Base-by-base conservation (phyloP, 2,888 invertebrate species). In the Xanthia icteritia region DNA sequence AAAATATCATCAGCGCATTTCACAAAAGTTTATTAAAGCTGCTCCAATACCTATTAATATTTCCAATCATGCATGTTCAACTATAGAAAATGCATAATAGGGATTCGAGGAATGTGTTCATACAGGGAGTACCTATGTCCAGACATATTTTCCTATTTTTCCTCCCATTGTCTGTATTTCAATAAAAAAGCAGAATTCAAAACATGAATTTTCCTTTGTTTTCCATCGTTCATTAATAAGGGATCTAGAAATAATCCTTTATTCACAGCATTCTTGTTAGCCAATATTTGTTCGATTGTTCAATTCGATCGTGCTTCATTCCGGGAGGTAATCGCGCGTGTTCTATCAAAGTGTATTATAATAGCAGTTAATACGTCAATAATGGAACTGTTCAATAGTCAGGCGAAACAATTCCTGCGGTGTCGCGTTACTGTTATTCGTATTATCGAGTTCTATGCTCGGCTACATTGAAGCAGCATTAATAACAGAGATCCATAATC, bases 401-500 rank as follows among this genome's bases (percentile, higher is more conserved):
- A 73, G 74, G 78, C 79, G 81, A 89, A 84, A 86, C 82, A 89
- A 85, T 89, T 78, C 76, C 45, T 63, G 69, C 64, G 76, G 63
- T 74, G 82, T 78, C 83, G 74, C 83, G 56, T 81, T 82, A 83
- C 80, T 77, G 80, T 88, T 87, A 87, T 88, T 83, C 85, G 73
- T 68, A 73, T 65, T 79, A 80, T 83, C 73, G 80, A 82, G 78
- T 86, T 85, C 85, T 85, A 83, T 86, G 80, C 81, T 76, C 81
- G 85, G 80, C 87, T 86, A 86, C 85, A 86, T 86, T 87, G 85
- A 86, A 90, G 89, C 89, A 89, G 89, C 89, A 88, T 89, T 90
- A 89, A 89, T 86, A 89, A 88, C 88, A 86, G 89, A 89, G 84
- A 90, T 84, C 85, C 83, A 90, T 90, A 90, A 91, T 91, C 89